Base-by-base conservation (phyloP, 2,797 vertebrate species). In the Propithecus deckenii region DNA sequence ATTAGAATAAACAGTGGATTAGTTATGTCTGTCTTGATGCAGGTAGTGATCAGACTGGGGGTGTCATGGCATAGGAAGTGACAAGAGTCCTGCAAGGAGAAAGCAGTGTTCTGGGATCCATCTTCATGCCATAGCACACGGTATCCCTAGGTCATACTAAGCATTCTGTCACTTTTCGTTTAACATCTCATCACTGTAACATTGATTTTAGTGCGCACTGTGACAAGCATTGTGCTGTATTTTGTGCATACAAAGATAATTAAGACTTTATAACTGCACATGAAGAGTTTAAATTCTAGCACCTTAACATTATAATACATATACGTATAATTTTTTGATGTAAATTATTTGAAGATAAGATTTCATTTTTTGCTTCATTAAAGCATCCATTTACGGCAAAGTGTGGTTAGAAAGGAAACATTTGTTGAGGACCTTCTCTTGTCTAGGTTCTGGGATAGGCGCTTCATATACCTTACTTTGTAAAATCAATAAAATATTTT, bases 301-400 rank as follows among this genome's bases (percentile, higher is more conserved):
- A 69, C 22, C 41, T 88, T 88, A 41, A 18, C 25, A 28, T 59
- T 59, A 59, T 71, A 91, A 75, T 89, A 65, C 25, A 15, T 30
- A 80, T 13, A 55, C 13, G 2, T 50, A 71, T 92, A 72, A 43
- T 23, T 69, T 55, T 81, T 69, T 81, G 43, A 46, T 63, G 0
- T 61, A 61, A 83, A 86, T 84, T 94, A 59, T 81, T 88, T 94
- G 78, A 93, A 91, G 23, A 52, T 76, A n/a, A 76, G 5, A 55
- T 93, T 72, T 80, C 30, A 61, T 80, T 30, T 94, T 94, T 83
- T 83, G 63, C 30, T 95, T 87, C 22, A 91, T 72, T 76, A 50
- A 76, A 74, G 35, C 18, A 72, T 50, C n/a, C 2, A 46, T 48
- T 76, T 89, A 75, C 10, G 17, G 15, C 32, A 50, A 91, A 59